A percentile compares a stretch with the other conserved stretches of the same genome.
These are phyloP conservation scores for Drosophila anomalata DNA, from an alignment of 2,888 invertebrate genomes.

Conservation along the genomic window DNA sequence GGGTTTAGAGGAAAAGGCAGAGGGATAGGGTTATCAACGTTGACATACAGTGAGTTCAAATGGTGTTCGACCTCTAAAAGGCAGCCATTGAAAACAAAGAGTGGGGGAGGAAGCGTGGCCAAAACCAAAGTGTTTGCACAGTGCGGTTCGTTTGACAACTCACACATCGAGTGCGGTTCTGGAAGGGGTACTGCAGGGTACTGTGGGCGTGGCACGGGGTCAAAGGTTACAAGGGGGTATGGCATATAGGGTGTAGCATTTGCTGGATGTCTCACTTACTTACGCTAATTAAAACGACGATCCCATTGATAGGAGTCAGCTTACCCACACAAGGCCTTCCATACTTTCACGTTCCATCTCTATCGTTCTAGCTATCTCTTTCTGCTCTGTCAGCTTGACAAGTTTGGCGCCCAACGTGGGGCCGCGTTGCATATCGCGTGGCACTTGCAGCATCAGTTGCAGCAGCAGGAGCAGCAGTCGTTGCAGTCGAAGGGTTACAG, in stretches of 20 bases:
- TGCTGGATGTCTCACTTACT: constrained; percentile 68
- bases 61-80: constrained; percentile 15
- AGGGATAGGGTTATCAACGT: not conserved
- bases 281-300: constrained; percentile 72
- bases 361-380: not conserved
- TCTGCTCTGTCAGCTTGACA: constrained; percentile 51
- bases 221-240: not conserved
- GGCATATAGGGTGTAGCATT: constrained; percentile 36
- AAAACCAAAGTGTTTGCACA: constrained; percentile 59
- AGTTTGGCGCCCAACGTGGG: constrained; percentile 54
- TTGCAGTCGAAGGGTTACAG: constrained; percentile 9
- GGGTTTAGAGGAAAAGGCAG: not conserved
- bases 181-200: too few species aligned
- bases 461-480: not conserved
- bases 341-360: not conserved
- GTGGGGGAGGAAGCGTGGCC: not conserved
- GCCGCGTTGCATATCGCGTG: constrained; percentile 28
- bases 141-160: constrained; percentile 55
- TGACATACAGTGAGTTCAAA: constrained; percentile 9
- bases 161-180: constrained; percentile 18
- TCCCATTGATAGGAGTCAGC: constrained; percentile 28
- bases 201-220: not conserved
- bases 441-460: constrained; percentile 7
- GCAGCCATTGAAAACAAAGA: constrained; percentile 24
- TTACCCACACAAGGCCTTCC: not conserved